Percentiles rank a stretch among this genome's conserved stretches.
These are phyloP conservation scores for Marronus borbonicus DNA, from an alignment of 2,888 invertebrate species.

Conservation along the genomic window DNA sequence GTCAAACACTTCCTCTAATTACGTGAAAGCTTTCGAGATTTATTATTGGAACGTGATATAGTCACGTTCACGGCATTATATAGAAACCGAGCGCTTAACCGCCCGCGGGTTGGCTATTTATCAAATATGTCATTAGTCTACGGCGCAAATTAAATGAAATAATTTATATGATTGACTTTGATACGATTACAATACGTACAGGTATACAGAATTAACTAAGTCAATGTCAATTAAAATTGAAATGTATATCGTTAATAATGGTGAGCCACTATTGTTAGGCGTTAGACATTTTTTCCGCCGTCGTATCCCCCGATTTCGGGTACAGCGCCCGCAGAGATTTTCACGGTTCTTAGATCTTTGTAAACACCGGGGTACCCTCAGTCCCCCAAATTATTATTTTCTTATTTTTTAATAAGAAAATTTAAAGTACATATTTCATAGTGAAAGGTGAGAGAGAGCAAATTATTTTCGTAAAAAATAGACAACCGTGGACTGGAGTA, in stretches of 20 bases:
- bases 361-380: too few species aligned
- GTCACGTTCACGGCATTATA: slow-evolving; percentile 17
- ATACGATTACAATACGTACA: neutral
- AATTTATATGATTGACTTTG: slow-evolving; percentile 22
- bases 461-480: too few species aligned
- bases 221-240: neutral
- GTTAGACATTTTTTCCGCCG: too few species aligned
- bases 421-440: too few species aligned
- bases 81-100: slow-evolving; percentile 6
- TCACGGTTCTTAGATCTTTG: too few species aligned
- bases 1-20: slow-evolving; percentile 28
- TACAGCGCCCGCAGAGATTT: too few species aligned
- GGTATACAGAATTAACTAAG: neutral
- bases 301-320: too few species aligned
- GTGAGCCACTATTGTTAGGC: too few species aligned
- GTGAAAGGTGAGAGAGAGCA: too few species aligned
- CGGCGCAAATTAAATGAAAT: slow-evolving; percentile 32
- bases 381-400: too few species aligned
- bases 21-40: slow-evolving; percentile 22
- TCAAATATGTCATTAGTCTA: slow-evolving; percentile 29
- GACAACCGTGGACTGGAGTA: too few species aligned
- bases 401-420: too few species aligned
- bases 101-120: slow-evolving; percentile 22
- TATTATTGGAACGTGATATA: slow-evolving; percentile 33
- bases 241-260: neutral